These are phyloP conservation scores for Entelurus aequoreus DNA, from an alignment of 2,113 vertebrate species.

Conservation along the genomic window DNA sequence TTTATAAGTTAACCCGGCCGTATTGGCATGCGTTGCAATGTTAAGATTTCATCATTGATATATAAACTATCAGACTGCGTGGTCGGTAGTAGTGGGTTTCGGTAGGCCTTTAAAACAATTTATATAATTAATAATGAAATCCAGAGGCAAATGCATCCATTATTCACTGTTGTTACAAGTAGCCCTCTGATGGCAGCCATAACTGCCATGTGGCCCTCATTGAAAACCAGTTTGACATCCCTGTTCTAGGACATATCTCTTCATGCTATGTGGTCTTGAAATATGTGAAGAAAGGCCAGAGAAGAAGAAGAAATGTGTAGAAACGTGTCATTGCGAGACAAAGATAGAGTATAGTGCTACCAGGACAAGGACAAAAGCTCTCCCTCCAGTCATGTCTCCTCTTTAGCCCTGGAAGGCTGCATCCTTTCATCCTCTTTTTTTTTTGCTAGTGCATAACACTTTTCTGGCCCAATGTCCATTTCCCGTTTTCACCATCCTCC, in stretches of 20 bases:
- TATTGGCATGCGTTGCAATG: no score
- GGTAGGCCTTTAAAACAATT: no score
- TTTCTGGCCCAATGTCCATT: slow-evolving; percentile 1
- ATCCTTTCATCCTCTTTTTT: slow-evolving; percentile 42
- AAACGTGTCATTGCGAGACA: slow-evolving; percentile 32
- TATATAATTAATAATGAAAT: no score
- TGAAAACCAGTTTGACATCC: no score
- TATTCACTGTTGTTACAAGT: no score
- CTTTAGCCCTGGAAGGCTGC: slow-evolving; percentile 31
- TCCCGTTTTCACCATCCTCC: background rate
- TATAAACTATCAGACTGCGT: no score
- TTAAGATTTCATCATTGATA: no score
- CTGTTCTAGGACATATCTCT: background rate
- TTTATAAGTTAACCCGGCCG: no score
- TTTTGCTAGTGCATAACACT: slow-evolving; percentile 10
- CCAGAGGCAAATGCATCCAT: no score
- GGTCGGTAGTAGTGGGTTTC: no score
- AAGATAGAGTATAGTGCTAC: slow-evolving; percentile 31
- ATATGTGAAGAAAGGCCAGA: slow-evolving; percentile 20
- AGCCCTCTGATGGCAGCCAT: no score
- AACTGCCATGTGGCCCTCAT: background rate
- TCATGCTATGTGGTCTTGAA: slow-evolving; percentile 12
- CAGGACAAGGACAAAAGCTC: slow-evolving; percentile 52
- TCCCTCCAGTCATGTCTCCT: slow-evolving; percentile 50
- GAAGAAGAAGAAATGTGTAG: slow-evolving; percentile 28